These are phyloP conservation scores for Sympetrum striolatum DNA, from an alignment of 2,888 invertebrate genomes.

Conservation along the genomic window DNA sequence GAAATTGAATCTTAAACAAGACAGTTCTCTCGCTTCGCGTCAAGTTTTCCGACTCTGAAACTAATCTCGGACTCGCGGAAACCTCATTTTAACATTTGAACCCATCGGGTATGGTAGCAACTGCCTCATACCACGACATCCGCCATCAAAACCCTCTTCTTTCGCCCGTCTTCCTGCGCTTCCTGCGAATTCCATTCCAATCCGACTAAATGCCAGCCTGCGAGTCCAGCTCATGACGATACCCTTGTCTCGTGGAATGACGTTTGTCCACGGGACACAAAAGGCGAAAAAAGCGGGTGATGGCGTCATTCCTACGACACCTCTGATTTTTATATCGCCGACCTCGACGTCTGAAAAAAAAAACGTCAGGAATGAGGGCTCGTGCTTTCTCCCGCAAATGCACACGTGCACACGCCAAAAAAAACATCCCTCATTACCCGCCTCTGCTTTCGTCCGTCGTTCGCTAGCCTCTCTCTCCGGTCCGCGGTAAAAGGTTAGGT, in stretches of 20 bases:
- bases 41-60: slow-evolving; percentile 20
- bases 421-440: background rate
- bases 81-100: background rate
- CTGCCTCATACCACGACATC: background rate
- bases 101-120: background rate
- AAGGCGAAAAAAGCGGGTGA: background rate
- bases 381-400: background rate
- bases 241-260: background rate
- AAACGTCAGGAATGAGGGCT: background rate
- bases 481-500: background rate
- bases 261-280: background rate
- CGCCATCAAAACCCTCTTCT: background rate
- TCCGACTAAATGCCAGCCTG: background rate
- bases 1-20: background rate
- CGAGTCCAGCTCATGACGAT: background rate
- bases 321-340: background rate
- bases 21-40: background rate
- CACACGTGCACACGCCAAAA: background rate
- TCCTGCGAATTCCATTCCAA: background rate
- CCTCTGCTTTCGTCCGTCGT: background rate
- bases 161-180: background rate
- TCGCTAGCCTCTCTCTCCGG: background rate
- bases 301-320: background rate
- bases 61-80: background rate
- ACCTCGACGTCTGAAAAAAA: background rate